phyloP scores from a whole-genome alignment of 35 echinoderm and acorn worm species.

The Stichopus chloronotus region DNA sequence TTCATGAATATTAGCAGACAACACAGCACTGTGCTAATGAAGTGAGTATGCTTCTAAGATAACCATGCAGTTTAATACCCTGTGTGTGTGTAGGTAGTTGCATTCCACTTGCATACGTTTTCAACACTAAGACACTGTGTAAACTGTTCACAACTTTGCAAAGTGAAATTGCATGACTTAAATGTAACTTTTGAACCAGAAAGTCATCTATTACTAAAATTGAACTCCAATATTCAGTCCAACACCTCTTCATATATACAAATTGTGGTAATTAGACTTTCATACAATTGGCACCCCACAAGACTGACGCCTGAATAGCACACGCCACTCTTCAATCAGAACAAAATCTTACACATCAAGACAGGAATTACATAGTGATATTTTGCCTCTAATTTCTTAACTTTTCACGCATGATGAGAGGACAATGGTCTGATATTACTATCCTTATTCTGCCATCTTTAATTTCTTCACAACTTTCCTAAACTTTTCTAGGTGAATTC shows the following conservation, averaged over 20 bases:
- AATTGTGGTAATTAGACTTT: slow-evolving; percentile 11
- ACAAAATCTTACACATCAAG: not conserved
- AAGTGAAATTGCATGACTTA: not conserved
- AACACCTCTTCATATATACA: not conserved
- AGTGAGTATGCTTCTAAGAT: too few species aligned
- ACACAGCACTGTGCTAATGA: too few species aligned
- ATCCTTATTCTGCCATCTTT: slow-evolving; percentile 7
- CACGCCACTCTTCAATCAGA: not conserved
- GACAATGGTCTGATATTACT: not conserved
- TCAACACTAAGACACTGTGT: too few species aligned
- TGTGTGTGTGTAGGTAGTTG: too few species aligned
- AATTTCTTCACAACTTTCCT: not conserved
- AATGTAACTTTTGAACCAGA: not conserved
- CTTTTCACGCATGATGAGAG: not conserved
- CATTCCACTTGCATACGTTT: too few species aligned
- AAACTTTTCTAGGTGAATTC: not conserved
- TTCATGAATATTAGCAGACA: too few species aligned
- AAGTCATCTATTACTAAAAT: not conserved
- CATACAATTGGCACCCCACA: not conserved
- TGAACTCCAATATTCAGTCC: not conserved
- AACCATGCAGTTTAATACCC: too few species aligned
- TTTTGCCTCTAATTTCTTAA: not conserved
- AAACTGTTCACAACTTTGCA: not conserved
- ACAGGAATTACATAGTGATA: not conserved
- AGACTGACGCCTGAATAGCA: slow-evolving; percentile 9